Conservation (phyloP, 1,140 invertebrate species). For the Achroia grisella region DNA sequence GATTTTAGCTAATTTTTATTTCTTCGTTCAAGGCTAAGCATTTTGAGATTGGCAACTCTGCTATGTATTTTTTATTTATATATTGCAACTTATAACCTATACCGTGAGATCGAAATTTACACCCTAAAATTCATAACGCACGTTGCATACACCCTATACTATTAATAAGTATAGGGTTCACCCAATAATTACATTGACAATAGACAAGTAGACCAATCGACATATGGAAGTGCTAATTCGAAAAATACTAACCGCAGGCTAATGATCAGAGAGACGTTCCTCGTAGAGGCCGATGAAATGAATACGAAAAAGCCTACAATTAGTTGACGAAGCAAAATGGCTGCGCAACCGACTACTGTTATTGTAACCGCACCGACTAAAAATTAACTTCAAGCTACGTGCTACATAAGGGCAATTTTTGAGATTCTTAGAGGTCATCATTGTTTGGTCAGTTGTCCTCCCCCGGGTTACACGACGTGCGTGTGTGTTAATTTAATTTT, state of each 20-base stretch:
- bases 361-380: background rate
- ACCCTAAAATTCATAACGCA: no score
- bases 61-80: no score
- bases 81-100: no score
- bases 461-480: conserved; percentile 42
- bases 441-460: conserved; percentile 28
- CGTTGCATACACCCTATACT: no score
- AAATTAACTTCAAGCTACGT: background rate
- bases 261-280: conserved; percentile 54
- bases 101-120: no score
- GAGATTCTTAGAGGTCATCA: conserved; percentile 15
- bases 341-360: conserved; percentile 34
- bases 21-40: no score
- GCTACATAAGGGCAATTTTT: conserved; percentile 8
- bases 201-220: conserved; percentile 46
- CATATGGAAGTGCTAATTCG: conserved; percentile 67
- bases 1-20: no score
- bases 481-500: conserved; percentile 72
- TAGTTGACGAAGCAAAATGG: conserved; percentile 63
- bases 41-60: no score
- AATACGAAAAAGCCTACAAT: conserved; percentile 53
- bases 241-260: conserved; percentile 64
- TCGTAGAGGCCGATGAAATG: conserved; percentile 51
- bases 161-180: no score
- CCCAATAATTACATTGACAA: conserved; percentile 19